Evolutionary conservation across 2,113 vertebrate species (phyloP), one percentile per base, ranked within the genome.

Genomic region (Capreolus pygargus): DNA sequence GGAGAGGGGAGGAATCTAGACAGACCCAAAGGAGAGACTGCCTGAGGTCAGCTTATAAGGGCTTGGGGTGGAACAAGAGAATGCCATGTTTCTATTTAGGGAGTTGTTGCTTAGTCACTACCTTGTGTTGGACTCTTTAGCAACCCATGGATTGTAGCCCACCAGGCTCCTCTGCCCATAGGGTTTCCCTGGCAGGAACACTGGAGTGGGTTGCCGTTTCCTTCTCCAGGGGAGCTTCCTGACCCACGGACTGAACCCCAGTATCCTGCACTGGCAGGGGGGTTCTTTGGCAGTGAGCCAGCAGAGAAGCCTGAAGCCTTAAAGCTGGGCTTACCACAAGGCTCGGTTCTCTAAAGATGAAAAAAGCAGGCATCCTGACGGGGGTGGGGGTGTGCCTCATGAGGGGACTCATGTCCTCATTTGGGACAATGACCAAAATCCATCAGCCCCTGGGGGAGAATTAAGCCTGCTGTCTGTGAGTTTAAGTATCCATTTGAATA

Each of bases 401-500:
- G n/a, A 36, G 6, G 21, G 1, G 6, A 76, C 5, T n/a, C n/a
- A n/a, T n/a, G n/a, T n/a, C n/a, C n/a, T n/a, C n/a, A n/a, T n/a
- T n/a, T 54, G 78, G 45, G 86, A 70, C 15, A 6, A 70, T 30
- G 85, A 78, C 30, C 85, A 83, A 54, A 91, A 94, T 76, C 76
- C 61, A 55, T 84, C 90, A 94, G 58, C 91, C 91, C 89, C 79
- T 96, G 84, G 67, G 88, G 33, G 50, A 47, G 89, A 76, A 95
- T 91, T 82, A 91, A 94, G 70, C 81, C 57, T 79, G 47, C 76
- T 94, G 84, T 82, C 88, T 91, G 25, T 95, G 95, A 52, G 92
- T 96, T 96, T 89, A 94, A 93, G 97, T 92, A 89, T 79, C 36
- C 79, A 60, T 90, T 88, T 90, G 93, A 97, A 97, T 90, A 85